Percentiles rank a stretch among this genome's conserved stretches.
Evolutionary conservation across 2,797 vertebrate species (phyloP).

Genomic region (Syngnathus acus): DNA sequence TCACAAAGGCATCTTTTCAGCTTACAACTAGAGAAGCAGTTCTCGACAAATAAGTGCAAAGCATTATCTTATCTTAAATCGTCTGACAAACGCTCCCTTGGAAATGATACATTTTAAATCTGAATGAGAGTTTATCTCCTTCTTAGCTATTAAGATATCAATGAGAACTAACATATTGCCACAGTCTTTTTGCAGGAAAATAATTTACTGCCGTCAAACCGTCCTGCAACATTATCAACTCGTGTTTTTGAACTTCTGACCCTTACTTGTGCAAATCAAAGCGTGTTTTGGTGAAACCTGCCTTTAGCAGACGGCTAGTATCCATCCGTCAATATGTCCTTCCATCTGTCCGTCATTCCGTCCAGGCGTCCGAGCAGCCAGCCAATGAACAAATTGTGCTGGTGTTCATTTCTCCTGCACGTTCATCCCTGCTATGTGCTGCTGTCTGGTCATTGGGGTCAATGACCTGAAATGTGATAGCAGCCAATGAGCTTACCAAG

Average conservation of each 20-base stretch:
- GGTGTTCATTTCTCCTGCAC: slow-evolving; percentile 43
- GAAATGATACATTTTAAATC: background rate
- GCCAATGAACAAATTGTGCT: slow-evolving; percentile 16
- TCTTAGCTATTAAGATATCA: background rate
- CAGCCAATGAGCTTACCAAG: slow-evolving; percentile 67
- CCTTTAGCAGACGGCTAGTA: slow-evolving; percentile 6
- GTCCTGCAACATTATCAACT: background rate
- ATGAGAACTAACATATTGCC: background rate
- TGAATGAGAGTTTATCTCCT: background rate
- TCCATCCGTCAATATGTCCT: slow-evolving; percentile 2
- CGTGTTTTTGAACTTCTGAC: background rate
- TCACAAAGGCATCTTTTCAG: background rate
- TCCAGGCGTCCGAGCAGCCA: slow-evolving; percentile 18
- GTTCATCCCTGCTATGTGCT: slow-evolving; percentile 43
- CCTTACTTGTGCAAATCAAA: slow-evolving; percentile 11
- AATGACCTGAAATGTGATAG: slow-evolving; percentile 66
- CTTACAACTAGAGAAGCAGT: background rate
- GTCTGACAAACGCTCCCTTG: background rate
- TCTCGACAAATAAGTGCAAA: no score
- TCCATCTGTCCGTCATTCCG: slow-evolving; percentile 12
- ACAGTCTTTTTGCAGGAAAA: background rate
- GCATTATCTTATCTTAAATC: no score
- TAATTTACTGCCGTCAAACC: background rate
- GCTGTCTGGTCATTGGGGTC: slow-evolving; percentile 58
- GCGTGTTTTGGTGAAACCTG: slow-evolving; percentile 9